Conservation (phyloP, 2,797 vertebrate genomes). For the Hipposideros larvatus region DNA sequence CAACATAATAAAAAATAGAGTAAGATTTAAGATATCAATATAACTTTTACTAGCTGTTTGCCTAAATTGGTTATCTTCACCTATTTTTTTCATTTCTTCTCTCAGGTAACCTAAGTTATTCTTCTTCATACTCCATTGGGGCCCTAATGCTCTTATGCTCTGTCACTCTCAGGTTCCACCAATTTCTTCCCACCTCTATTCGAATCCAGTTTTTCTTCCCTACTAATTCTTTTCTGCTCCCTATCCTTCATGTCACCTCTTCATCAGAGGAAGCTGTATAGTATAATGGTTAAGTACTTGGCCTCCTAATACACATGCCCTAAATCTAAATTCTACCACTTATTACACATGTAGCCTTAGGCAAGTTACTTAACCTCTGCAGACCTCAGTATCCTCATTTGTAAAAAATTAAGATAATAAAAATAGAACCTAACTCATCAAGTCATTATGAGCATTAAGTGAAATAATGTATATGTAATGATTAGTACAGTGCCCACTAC, state of each 20-base stretch:
- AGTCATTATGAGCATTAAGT: neutral
- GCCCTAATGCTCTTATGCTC: neutral
- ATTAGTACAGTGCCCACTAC: neutral
- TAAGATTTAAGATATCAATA: slow-evolving; percentile 13
- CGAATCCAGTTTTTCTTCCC: slow-evolving; percentile 10
- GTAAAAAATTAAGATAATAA: slow-evolving; percentile 39
- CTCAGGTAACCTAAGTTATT: neutral
- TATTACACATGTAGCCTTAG: neutral
- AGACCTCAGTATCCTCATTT: neutral
- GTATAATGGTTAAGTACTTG: neutral
- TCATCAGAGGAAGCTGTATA: neutral
- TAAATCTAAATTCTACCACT: neutral
- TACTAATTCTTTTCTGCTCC: neutral
- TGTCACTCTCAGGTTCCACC: neutral
- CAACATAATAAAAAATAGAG: neutral
- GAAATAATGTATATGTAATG: neutral
- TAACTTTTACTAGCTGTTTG: neutral
- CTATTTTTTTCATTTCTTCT: neutral
- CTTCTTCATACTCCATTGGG: neutral
- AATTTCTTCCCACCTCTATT: neutral
- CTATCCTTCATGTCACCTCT: neutral
- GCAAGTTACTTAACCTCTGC: slow-evolving; percentile 25
- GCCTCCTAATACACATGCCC: neutral
- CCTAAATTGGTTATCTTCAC: neutral
- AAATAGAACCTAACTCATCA: neutral